Evolutionary conservation across 2,888 invertebrate genomes (phyloP).

Genomic region (Agrotis exclamationis): DNA sequence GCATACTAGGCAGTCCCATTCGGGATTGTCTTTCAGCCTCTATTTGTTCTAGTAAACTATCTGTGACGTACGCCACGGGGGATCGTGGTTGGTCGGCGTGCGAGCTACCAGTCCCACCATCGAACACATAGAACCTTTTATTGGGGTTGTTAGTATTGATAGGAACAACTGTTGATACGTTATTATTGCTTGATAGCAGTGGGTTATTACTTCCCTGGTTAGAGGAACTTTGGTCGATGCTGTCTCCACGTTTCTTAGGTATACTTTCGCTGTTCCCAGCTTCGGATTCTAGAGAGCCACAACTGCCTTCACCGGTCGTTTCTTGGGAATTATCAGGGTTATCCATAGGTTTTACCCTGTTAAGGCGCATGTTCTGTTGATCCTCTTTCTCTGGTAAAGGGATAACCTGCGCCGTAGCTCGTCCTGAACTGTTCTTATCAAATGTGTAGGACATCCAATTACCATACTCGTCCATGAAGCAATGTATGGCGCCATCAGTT

Average conservation of each 20-base stretch:
- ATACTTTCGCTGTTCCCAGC: constrained; percentile 83
- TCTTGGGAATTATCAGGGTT: constrained; percentile 83
- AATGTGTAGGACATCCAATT: constrained; percentile 96
- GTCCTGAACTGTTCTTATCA: constrained; percentile 93
- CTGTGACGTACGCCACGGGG: constrained; percentile 87
- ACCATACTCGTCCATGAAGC: constrained; percentile 96
- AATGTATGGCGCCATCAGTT: constrained; percentile 96
- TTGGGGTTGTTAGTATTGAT: constrained; percentile 84
- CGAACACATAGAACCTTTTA: constrained; percentile 88
- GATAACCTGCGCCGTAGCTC: constrained; percentile 84
- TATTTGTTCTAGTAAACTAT: constrained; percentile 88
- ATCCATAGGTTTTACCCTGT: constrained; percentile 79
- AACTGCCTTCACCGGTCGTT: constrained; percentile 87
- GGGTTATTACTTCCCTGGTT: constrained; percentile 90
- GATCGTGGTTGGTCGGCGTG: constrained; percentile 85
- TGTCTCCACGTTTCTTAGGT: constrained; percentile 84
- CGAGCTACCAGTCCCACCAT: constrained; percentile 81
- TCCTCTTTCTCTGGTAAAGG: constrained; percentile 83
- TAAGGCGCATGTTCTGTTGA: constrained; percentile 67
- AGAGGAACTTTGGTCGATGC: constrained; percentile 87
- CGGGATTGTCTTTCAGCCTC: constrained; percentile 87
- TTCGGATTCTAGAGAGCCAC: constrained; percentile 88
- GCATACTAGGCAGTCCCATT: constrained; percentile 89
- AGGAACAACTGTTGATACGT: constrained; percentile 86
- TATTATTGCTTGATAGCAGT: constrained; percentile 86